phyloP scores from a whole-genome alignment of 2,888 invertebrate species.

The Germaria angustata region DNA sequence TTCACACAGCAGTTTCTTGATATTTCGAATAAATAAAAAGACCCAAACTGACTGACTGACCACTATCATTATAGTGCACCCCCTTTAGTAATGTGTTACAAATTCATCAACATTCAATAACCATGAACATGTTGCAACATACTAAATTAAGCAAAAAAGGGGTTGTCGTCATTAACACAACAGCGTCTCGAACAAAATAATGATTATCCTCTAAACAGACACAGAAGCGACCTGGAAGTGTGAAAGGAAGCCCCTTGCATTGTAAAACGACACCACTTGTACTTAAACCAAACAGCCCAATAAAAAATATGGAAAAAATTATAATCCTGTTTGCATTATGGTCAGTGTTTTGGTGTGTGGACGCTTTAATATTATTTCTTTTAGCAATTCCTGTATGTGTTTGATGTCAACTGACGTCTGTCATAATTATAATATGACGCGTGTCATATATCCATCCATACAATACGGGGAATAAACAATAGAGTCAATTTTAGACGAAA shows the following conservation, averaged over 20 bases:
- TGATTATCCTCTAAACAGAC: constrained; percentile 28
- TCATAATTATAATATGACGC: constrained; percentile 68
- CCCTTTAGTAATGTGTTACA: constrained; percentile 2
- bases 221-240: neutral
- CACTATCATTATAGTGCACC: neutral
- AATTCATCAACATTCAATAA: constrained; percentile 34
- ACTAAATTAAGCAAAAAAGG: constrained; percentile 24
- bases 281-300: neutral
- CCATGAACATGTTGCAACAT: constrained; percentile 22
- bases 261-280: constrained; percentile 52
- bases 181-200: neutral
- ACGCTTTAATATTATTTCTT: neutral
- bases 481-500: constrained; percentile 5
- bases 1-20: constrained; percentile 32
- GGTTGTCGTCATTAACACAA: constrained; percentile 41
- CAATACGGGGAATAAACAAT: constrained; percentile 25
- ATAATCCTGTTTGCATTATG: constrained; percentile 35
- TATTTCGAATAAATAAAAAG: neutral
- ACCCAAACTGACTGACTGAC: constrained; percentile 60
- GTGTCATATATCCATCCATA: constrained; percentile 50
- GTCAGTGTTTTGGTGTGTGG: constrained; percentile 14
- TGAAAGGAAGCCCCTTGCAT: neutral
- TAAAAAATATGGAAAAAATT: neutral
- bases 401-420: constrained; percentile 60
- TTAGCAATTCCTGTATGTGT: neutral